These are phyloP conservation scores for Iselma pallidipennis DNA, from an alignment of 2,888 invertebrate genomes.

Conservation along the genomic window DNA sequence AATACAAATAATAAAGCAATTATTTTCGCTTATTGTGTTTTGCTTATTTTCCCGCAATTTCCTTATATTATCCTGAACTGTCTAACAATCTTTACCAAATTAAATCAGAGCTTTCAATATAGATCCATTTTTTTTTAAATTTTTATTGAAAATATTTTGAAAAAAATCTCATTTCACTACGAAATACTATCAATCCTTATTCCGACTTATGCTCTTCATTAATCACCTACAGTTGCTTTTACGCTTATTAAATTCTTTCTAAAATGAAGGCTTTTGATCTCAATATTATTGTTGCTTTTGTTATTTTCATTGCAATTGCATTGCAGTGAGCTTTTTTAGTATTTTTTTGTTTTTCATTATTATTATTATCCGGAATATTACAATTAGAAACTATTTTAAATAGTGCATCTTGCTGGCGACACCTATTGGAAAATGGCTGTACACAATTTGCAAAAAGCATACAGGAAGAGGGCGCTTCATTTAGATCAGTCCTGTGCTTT, in stretches of 20 bases:
- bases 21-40: background rate
- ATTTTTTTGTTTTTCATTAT: background rate
- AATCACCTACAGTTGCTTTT: background rate
- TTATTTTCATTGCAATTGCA: background rate
- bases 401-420: slow-evolving; percentile 30
- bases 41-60: background rate
- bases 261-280: background rate
- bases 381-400: slow-evolving; percentile 6
- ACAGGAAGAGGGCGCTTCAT: slow-evolving; percentile 32
- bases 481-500: slow-evolving; percentile 13
- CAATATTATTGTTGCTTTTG: background rate
- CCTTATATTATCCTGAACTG: background rate
- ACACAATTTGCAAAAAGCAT: slow-evolving; percentile 22
- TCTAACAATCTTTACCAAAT: background rate
- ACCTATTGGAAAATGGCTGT: slow-evolving; percentile 29
- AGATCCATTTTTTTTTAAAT: background rate
- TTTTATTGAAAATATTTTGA: too few species aligned
- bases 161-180: background rate
- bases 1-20: background rate
- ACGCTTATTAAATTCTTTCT: background rate
- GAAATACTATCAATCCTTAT: too few species aligned
- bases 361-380: too few species aligned
- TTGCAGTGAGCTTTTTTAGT: background rate
- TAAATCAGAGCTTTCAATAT: background rate
- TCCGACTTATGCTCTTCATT: background rate